Conservation (phyloP, 2,888 invertebrate species). For the Tiliacea citrago region DNA sequence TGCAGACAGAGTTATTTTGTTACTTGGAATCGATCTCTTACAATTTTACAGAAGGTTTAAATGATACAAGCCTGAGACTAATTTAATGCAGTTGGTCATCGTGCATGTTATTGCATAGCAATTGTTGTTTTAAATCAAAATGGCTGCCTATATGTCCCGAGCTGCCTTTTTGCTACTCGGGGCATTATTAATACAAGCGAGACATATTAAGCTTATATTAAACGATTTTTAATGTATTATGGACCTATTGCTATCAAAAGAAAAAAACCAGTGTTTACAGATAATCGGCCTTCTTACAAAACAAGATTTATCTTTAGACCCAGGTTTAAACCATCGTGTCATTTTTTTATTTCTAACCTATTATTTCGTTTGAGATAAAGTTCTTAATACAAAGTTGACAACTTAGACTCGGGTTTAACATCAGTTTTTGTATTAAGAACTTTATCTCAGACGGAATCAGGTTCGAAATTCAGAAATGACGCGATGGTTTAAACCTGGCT, state of each 20-base stretch:
- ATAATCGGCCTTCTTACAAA: no score
- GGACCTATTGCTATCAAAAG: not conserved
- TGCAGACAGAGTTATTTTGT: not conserved
- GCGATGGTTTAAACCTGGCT: no score
- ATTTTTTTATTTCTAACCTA: no score
- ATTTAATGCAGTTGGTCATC: not conserved
- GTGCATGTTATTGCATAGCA: not conserved
- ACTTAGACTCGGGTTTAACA: no score
- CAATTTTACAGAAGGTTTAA: not conserved
- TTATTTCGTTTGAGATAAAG: no score
- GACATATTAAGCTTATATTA: not conserved
- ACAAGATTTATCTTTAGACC: no score
- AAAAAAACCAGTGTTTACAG: not conserved
- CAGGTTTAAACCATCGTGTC: no score
- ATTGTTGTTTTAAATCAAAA: not conserved
- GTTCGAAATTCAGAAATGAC: no score
- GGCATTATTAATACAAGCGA: not conserved
- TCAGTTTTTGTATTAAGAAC: no score
- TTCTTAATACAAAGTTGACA: no score
- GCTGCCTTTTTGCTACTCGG: not conserved
- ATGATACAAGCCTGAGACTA: not conserved
- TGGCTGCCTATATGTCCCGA: not conserved
- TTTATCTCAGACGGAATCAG: no score
- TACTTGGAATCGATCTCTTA: constrained; percentile 32
- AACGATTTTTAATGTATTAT: not conserved